Evolutionary conservation across 1,140 invertebrate species (phyloP).

Genomic region (Atta texana): DNA sequence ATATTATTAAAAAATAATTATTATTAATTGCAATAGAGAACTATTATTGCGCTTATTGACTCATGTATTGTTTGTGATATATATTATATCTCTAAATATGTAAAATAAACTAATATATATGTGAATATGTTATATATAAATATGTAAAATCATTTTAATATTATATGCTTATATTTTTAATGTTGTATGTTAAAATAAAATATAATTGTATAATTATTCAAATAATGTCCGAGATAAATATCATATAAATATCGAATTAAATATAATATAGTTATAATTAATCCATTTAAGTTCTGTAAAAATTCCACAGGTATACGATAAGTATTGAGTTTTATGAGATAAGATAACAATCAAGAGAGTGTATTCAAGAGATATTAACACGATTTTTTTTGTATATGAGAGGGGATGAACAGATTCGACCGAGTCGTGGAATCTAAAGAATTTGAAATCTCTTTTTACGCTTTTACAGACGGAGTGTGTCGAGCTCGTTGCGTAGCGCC

Average conservation of each 20-base stretch:
- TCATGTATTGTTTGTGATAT: neutral
- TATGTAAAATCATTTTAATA: neutral
- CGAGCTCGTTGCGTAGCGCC: conserved; percentile 41
- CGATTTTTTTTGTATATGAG: conserved; percentile 3
- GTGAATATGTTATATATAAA: too few species aligned
- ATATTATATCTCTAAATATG: neutral
- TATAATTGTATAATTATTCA: neutral
- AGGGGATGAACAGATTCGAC: neutral
- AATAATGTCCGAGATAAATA: neutral
- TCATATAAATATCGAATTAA: neutral
- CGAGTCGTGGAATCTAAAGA: conserved; percentile 1
- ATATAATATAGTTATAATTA: neutral
- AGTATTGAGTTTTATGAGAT: neutral
- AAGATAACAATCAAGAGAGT: neutral
- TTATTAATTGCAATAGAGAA: neutral
- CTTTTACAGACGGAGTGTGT: conserved; percentile 49
- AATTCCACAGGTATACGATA: neutral
- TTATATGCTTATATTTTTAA: neutral
- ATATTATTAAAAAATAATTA: conserved; percentile 16
- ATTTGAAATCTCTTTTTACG: conserved; percentile 50
- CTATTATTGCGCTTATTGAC: neutral
- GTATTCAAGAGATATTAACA: neutral
- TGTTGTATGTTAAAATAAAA: neutral
- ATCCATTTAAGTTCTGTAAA: neutral
- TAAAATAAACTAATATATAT: neutral